Percentiles rank a stretch among this genome's conserved stretches.
Evolutionary conservation across 2,888 invertebrate genomes (phyloP).

Genomic region (Lepidochrysops patricia): DNA sequence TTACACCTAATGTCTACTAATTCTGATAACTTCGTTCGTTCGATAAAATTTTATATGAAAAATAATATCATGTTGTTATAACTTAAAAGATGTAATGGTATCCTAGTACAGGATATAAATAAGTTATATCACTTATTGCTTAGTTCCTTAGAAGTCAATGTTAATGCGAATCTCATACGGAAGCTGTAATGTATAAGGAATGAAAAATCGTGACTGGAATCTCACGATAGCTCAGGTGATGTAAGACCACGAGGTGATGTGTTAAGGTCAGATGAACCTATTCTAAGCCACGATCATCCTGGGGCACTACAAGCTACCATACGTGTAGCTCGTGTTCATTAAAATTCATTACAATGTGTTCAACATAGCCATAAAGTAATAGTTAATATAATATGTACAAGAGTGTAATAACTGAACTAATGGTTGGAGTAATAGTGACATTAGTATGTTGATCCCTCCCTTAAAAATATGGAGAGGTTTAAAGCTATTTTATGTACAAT

Average conservation of each 20-base stretch:
- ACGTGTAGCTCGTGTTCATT: not conserved
- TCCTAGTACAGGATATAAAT: not conserved
- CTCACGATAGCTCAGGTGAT: conserved; percentile 12
- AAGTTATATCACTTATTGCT: not conserved
- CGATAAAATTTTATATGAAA: too few relatives aligned
- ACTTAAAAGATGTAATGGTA: too few relatives aligned
- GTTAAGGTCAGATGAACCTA: conserved; percentile 1
- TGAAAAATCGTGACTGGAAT: conserved; percentile 13
- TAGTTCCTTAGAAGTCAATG: not conserved
- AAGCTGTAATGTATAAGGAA: conserved; percentile 1
- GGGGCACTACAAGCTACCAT: not conserved
- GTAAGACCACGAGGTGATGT: not conserved
- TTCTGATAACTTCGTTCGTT: too few relatives aligned
- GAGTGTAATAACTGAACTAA: too few relatives aligned
- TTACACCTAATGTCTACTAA: too few relatives aligned
- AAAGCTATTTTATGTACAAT: too few relatives aligned
- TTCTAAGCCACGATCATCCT: not conserved
- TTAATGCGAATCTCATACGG: conserved; percentile 4
- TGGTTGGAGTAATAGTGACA: too few relatives aligned
- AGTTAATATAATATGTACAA: too few relatives aligned
- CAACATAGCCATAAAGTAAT: not conserved
- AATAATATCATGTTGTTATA: too few relatives aligned
- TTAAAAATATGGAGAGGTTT: too few relatives aligned
- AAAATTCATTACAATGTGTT: not conserved
- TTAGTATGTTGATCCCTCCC: too few relatives aligned